These are phyloP conservation scores for Molossus alvarezi DNA, from an alignment of 2,797 vertebrate species.

Conservation along the genomic window DNA sequence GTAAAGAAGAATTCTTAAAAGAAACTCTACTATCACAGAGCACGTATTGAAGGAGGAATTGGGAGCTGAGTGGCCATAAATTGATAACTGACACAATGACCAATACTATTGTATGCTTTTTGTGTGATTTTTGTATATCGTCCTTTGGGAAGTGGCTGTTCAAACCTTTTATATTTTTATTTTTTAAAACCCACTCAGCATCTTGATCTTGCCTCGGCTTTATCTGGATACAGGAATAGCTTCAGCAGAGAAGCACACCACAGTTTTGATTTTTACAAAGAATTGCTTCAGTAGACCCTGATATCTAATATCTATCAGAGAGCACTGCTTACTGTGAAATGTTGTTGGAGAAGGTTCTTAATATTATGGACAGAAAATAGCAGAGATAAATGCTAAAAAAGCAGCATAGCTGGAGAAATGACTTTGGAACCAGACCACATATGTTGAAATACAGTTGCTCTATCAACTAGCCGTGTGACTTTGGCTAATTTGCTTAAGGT, in stretches of 20 bases:
- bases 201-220: neutral
- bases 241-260: neutral
- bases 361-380: neutral
- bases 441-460: neutral
- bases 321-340: neutral
- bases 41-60: neutral
- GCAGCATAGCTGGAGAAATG: neutral
- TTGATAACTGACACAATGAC: neutral
- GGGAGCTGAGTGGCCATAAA: neutral
- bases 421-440: neutral
- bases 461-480: neutral
- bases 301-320: slow-evolving; percentile 9
- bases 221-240: neutral
- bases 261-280: slow-evolving; percentile 28
- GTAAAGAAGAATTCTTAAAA: neutral
- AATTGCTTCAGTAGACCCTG: neutral
- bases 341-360: neutral
- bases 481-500: neutral
- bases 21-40: neutral
- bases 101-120: neutral
- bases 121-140: neutral
- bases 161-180: neutral
- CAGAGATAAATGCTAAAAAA: neutral
- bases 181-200: neutral
- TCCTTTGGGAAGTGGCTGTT: neutral